Percentiles rank a stretch among this genome's conserved stretches.
Evolutionary conservation across 2,797 vertebrate species (phyloP).

Genomic region (Anniella stebbinsi): DNA sequence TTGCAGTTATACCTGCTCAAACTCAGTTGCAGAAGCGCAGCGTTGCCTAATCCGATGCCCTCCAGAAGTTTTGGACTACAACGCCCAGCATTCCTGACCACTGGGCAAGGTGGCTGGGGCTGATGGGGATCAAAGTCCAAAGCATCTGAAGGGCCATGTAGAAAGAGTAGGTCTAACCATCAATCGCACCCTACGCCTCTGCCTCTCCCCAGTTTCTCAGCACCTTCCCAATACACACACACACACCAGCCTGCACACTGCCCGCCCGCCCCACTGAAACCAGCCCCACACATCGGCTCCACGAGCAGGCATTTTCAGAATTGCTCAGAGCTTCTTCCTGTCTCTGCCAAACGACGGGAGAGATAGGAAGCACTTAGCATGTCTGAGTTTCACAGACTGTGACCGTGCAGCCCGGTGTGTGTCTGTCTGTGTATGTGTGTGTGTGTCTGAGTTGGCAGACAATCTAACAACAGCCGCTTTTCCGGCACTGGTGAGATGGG

Average conservation of each 20-base stretch:
- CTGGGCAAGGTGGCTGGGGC: no score
- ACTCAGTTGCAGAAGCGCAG: no score
- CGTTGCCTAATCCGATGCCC: no score
- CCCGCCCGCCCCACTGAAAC: not conserved
- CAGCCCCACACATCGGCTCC: not conserved
- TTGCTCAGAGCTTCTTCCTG: constrained; percentile 14
- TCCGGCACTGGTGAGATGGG: not conserved
- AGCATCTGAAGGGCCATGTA: not conserved
- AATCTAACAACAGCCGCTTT: not conserved
- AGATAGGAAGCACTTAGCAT: not conserved
- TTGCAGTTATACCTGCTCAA: no score
- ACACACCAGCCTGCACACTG: no score
- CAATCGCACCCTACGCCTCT: not conserved
- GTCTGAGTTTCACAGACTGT: not conserved
- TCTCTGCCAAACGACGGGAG: not conserved
- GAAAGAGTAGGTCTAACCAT: no score
- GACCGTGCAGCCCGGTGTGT: no score
- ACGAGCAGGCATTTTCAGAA: not conserved
- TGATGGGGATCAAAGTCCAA: no score
- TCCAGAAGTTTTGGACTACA: no score
- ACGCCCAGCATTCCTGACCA: no score
- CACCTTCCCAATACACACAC: not conserved
- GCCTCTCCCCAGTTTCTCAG: no score
- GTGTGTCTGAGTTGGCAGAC: not conserved
- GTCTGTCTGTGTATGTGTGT: fast-evolving